Evolutionary conservation across 2,797 vertebrate genomes (phyloP).

Genomic region (Liasis olivaceus): DNA sequence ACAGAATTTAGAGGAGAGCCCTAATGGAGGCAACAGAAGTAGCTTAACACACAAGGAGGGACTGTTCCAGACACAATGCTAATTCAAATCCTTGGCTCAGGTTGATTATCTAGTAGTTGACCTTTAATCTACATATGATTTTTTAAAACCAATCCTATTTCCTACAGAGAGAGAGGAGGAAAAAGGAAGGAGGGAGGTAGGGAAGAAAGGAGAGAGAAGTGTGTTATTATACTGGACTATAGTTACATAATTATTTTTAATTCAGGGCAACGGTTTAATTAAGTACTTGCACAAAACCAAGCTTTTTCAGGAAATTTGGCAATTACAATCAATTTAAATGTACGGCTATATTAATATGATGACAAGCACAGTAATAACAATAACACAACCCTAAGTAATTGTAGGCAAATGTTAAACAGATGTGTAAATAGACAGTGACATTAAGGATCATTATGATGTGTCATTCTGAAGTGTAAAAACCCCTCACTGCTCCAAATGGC

Average conservation of each 20-base stretch:
- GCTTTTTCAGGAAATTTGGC: conserved; percentile 80
- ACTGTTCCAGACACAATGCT: conserved; percentile 31
- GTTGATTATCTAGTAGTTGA: conserved; percentile 63
- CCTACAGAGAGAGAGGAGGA: conserved; percentile 65
- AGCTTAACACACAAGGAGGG: neutral
- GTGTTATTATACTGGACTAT: conserved; percentile 77
- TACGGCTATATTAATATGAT: conserved; percentile 75
- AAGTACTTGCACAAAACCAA: conserved; percentile 78
- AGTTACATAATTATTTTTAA: conserved; percentile 84
- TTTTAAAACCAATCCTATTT: conserved; percentile 65
- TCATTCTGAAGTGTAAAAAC: conserved; percentile 59
- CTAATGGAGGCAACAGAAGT: neutral
- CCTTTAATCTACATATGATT: conserved; percentile 68
- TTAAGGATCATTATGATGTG: conserved; percentile 66
- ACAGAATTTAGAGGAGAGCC: neutral
- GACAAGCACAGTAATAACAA: conserved; percentile 73
- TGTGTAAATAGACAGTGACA: conserved; percentile 65
- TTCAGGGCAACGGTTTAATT: conserved; percentile 78
- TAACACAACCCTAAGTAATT: conserved; percentile 64
- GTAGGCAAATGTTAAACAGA: conserved; percentile 70
- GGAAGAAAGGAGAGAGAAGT: conserved; percentile 36
- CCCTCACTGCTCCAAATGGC: conserved; percentile 48
- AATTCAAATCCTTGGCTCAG: conserved; percentile 65
- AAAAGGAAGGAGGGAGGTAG: conserved; percentile 60
- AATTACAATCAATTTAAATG: conserved; percentile 81